A percentile compares a stretch with the other conserved stretches of the same genome.
These are phyloP conservation scores for Leptinotarsa lineolata DNA, from an alignment of 1,140 invertebrate genomes.

Conservation along the genomic window DNA sequence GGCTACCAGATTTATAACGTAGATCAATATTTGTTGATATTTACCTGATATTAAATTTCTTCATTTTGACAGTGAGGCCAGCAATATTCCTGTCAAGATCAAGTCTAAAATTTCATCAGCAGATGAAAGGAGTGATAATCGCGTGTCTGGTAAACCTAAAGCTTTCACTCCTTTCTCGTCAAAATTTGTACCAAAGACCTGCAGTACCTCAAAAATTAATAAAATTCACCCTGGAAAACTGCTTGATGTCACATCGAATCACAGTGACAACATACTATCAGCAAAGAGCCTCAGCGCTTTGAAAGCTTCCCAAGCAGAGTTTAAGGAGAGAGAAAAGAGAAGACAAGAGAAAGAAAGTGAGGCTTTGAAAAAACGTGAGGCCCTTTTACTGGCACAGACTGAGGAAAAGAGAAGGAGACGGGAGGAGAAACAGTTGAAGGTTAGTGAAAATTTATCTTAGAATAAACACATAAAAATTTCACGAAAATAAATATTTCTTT, in stretches of 20 bases:
- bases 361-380: slow-evolving; percentile 53
- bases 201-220: slow-evolving; percentile 33
- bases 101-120: not conserved
- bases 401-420: slow-evolving; percentile 64
- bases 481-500: too few species aligned
- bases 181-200: slow-evolving; percentile 30
- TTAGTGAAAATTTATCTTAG: not conserved
- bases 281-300: slow-evolving; percentile 20
- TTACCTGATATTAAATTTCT: too few species aligned
- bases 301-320: slow-evolving; percentile 34
- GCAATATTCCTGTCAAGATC: not conserved
- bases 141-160: slow-evolving; percentile 33
- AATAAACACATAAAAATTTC: too few species aligned
- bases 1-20: too few species aligned
- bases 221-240: slow-evolving; percentile 7
- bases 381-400: slow-evolving; percentile 40
- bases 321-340: slow-evolving; percentile 33
- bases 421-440: slow-evolving; percentile 63
- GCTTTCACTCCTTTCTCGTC: slow-evolving; percentile 41
- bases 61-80: not conserved
- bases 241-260: slow-evolving; percentile 12
- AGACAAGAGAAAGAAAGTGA: slow-evolving; percentile 52
- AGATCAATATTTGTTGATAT: too few species aligned
- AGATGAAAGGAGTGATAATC: not conserved
- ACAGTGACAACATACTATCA: slow-evolving; percentile 22